phyloP scores from a whole-genome alignment of 1,140 invertebrate genomes.

The Zaprionus tsacasi region DNA sequence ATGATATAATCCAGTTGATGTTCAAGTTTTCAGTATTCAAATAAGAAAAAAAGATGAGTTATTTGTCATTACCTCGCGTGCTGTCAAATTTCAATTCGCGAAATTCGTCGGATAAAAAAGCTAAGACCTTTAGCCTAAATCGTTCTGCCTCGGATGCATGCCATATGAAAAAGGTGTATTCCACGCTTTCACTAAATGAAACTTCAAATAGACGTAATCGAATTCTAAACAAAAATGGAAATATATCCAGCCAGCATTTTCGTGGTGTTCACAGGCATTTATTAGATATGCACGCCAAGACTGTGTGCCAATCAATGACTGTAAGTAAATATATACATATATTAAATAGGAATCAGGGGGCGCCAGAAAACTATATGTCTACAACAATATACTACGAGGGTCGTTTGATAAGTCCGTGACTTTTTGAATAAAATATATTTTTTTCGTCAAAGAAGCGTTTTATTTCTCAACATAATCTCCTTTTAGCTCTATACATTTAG shows the following conservation, averaged over 20 bases:
- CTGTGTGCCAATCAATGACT: conserved; percentile 90
- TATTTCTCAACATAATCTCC: too few species aligned
- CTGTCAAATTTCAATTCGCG: conserved; percentile 40
- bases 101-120: conserved; percentile 51
- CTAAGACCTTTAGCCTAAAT: conserved; percentile 68
- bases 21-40: not conserved
- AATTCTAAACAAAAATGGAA: conserved; percentile 80
- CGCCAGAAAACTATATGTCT: not conserved
- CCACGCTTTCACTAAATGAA: conserved; percentile 66
- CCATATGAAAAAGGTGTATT: conserved; percentile 45
- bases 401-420: too few species aligned
- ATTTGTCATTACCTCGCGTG: conserved; percentile 66
- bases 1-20: not conserved
- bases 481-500: too few species aligned
- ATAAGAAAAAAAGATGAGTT: conserved; percentile 62
- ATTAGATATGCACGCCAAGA: conserved; percentile 88
- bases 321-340: conserved; percentile 84
- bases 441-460: too few species aligned
- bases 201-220: conserved; percentile 56
- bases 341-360: not conserved
- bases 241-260: conserved; percentile 85
- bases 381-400: not conserved
- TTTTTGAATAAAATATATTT: too few species aligned
- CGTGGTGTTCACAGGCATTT: conserved; percentile 91
- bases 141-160: conserved; percentile 48